phyloP scores from a whole-genome alignment of 1,140 invertebrate genomes.

The Drosophila insularis region DNA sequence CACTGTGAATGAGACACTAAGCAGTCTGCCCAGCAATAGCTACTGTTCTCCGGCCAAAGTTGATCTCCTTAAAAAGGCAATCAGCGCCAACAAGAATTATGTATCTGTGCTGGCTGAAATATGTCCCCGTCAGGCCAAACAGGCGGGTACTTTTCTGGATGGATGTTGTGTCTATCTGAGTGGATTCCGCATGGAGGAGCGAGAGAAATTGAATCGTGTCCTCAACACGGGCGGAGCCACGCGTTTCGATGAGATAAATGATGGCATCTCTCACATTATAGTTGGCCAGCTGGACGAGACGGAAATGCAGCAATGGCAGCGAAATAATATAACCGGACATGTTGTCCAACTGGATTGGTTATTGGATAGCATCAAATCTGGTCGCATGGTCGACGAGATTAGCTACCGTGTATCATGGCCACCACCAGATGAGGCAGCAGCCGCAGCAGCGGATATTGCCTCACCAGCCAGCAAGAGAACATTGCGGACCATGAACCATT shows the following conservation, averaged over 20 bases:
- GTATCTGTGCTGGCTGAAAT: conserved; percentile 83
- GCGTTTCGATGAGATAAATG: conserved; percentile 89
- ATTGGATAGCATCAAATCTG: conserved; percentile 87
- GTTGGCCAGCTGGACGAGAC: conserved; percentile 85
- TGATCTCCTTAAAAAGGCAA: conserved; percentile 61
- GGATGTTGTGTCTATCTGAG: conserved; percentile 89
- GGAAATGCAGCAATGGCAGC: conserved; percentile 68
- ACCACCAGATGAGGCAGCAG: conserved; percentile 38
- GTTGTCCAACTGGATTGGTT: conserved; percentile 90
- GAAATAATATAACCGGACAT: conserved; percentile 70
- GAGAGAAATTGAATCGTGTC: conserved; percentile 90
- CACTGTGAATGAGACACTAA: conserved; percentile 64
- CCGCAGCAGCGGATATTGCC: conserved; percentile 78
- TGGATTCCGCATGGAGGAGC: conserved; percentile 86
- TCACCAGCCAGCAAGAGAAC: conserved; percentile 86
- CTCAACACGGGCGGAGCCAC: conserved; percentile 92
- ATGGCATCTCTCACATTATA: conserved; percentile 91
- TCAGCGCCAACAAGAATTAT: conserved; percentile 44
- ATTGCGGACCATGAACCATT: conserved; percentile 78
- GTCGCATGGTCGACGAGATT: conserved; percentile 85
- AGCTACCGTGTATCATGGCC: conserved; percentile 78
- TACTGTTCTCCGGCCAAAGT: conserved; percentile 37
- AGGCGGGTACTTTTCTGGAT: conserved; percentile 90
- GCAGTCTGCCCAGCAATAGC: conserved; percentile 21
- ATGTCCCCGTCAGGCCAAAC: conserved; percentile 86